Conservation (phyloP, 2,888 invertebrate species). For the Ochropacha duplaris region DNA sequence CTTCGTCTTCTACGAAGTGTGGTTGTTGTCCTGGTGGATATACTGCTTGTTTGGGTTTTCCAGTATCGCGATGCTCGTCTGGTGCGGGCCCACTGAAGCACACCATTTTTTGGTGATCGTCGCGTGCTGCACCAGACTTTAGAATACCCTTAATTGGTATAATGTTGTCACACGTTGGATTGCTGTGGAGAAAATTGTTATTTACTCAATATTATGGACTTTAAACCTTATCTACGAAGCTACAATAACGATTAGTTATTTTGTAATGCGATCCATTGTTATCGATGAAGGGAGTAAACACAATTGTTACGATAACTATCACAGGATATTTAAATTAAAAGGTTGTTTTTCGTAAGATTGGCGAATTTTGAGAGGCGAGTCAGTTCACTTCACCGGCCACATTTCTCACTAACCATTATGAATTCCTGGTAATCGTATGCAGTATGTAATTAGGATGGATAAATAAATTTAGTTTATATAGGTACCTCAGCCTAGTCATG, state of each 20-base stretch:
- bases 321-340: too few species aligned
- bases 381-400: too few species aligned
- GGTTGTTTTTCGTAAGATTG: too few species aligned
- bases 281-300: too few species aligned
- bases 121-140: constrained; percentile 63
- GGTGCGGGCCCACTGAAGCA: constrained; percentile 74
- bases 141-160: constrained; percentile 71
- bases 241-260: not conserved
- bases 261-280: not conserved
- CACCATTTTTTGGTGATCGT: constrained; percentile 76
- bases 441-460: too few species aligned
- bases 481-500: constrained; percentile 54
- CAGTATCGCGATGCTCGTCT: constrained; percentile 47
- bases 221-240: not conserved
- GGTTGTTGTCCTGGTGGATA: constrained; percentile 64
- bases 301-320: too few species aligned
- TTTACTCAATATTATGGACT: not conserved
- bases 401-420: too few species aligned
- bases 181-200: constrained; percentile 35
- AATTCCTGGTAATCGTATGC: too few species aligned
- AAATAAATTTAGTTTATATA: too few species aligned
- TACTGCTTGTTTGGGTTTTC: constrained; percentile 12
- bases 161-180: constrained; percentile 60
- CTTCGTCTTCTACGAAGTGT: constrained; percentile 54
- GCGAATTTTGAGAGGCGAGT: too few species aligned